Base-by-base conservation (phyloP, 2,888 invertebrate species). In the Pinctada fucata region DNA sequence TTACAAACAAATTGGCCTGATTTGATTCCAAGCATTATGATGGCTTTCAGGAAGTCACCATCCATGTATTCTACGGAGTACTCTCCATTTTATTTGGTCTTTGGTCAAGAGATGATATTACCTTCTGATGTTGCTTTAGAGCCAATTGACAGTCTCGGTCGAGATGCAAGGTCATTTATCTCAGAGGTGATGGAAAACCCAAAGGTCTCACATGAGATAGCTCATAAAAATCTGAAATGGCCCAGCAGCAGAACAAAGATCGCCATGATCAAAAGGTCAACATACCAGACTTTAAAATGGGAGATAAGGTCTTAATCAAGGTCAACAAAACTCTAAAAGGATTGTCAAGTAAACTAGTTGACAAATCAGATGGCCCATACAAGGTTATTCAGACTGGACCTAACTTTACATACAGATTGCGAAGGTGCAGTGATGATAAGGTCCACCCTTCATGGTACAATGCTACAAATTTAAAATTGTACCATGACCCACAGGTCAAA, bases 1-100 rank as follows among this genome's bases (percentile, higher is more conserved):
- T 13, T 84, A 52, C 78, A 83, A 52, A 65, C 13, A 13, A 82
- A 83, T 47, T 85, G 83, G 83, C 81, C 78, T 49, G n/a, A 68
- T 1, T 50, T 83, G 8, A 10, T 82, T 5, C 82, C 82, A 31
- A 76, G 79, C 58, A 71, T 82, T 2, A 76, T 82, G 77, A 85
- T 83, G 82, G 80, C 85, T 3, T 79, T 81, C n/a, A 31, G 85
- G 47, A 73, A 74, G 10, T 63, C 72, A 8, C 82, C 80, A 13
- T 72, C 63, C 52, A 75, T 74, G 13, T 80, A 80, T 65, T 71
- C 79, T 31, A 82, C 81, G 13, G 77, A 78, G 10, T 78, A 47
- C n/a, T 75, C 79, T 31, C 84, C 83, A 45, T 83, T 69, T 71
- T 47, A 83, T 10, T 3, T 82, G 13, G 8, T 81, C 52, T 83